Evolutionary conservation across 2,113 vertebrate species (phyloP).

Genomic region (Smithornis capensis): DNA sequence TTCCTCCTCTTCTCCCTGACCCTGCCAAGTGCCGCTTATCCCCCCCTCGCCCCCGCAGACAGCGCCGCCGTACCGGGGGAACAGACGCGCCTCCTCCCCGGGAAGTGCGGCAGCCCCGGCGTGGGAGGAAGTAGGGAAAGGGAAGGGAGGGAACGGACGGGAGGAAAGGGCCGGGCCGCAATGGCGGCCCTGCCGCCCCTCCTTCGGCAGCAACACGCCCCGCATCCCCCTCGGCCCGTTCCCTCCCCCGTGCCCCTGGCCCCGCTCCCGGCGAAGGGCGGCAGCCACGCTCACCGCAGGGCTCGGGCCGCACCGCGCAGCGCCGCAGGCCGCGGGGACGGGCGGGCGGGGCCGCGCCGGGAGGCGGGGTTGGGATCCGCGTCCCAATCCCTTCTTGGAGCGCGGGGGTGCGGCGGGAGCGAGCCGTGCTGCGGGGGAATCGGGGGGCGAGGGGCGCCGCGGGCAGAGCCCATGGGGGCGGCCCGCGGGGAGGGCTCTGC

Average conservation of each 20-base stretch:
- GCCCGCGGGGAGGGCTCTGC: neutral
- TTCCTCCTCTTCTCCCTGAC: neutral
- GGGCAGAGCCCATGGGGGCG: neutral
- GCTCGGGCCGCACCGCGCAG: neutral
- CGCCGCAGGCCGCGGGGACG: neutral
- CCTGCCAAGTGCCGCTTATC: neutral
- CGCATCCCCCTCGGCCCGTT: neutral
- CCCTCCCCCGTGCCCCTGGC: neutral
- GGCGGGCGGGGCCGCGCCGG: neutral
- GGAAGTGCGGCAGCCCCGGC: neutral
- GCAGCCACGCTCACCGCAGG: neutral
- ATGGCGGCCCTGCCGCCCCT: no score
- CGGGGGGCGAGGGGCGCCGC: no score
- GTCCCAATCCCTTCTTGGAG: neutral
- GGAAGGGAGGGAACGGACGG: rapidly evolving
- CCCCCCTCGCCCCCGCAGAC: neutral
- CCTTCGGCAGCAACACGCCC: neutral
- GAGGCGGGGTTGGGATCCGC: neutral
- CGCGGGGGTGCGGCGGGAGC: neutral
- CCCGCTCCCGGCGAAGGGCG: neutral
- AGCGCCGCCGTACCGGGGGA: neutral
- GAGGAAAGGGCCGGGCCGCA: neutral
- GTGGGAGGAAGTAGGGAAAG: neutral
- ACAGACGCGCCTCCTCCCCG: neutral
- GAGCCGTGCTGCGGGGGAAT: neutral